Evolutionary conservation across 1,140 invertebrate genomes (phyloP).

Genomic region (Gerris buenoi): DNA sequence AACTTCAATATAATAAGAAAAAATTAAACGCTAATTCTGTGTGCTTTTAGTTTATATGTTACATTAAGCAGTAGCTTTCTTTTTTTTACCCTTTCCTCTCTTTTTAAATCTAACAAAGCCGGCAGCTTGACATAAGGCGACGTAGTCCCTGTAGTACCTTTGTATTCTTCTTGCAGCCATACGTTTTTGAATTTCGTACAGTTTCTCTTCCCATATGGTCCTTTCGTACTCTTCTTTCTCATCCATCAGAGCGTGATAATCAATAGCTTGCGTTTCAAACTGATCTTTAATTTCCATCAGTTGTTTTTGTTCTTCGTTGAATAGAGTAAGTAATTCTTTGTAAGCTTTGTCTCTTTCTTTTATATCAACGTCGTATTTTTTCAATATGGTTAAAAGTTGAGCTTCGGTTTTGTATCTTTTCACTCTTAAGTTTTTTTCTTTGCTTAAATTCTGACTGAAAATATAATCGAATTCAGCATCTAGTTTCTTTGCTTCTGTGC

Average conservation of each 20-base stretch:
- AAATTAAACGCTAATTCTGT: too few species aligned
- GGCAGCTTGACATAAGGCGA: background rate
- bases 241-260: background rate
- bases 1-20: too few species aligned
- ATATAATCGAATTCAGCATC: background rate
- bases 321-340: background rate
- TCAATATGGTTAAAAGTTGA: background rate
- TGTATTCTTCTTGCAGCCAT: slow-evolving; percentile 7
- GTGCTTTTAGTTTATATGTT: too few species aligned
- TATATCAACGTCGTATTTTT: slow-evolving; percentile 1
- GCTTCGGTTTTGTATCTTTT: slow-evolving; percentile 3
- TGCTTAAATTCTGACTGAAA: background rate
- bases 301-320: slow-evolving; percentile 2
- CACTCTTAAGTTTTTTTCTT: background rate
- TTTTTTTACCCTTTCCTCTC: background rate
- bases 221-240: slow-evolving; percentile 8
- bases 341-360: background rate
- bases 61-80: too few species aligned
- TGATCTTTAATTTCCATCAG: background rate
- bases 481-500: background rate
- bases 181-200: background rate
- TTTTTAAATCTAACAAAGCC: slow-evolving; percentile 2
- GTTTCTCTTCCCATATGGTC: background rate
- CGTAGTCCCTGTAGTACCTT: background rate
- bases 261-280: slow-evolving; percentile 1